Evolutionary conservation across 2,888 invertebrate species (phyloP), one percentile per base, ranked within the genome.

Genomic region (Autographa gamma): DNA sequence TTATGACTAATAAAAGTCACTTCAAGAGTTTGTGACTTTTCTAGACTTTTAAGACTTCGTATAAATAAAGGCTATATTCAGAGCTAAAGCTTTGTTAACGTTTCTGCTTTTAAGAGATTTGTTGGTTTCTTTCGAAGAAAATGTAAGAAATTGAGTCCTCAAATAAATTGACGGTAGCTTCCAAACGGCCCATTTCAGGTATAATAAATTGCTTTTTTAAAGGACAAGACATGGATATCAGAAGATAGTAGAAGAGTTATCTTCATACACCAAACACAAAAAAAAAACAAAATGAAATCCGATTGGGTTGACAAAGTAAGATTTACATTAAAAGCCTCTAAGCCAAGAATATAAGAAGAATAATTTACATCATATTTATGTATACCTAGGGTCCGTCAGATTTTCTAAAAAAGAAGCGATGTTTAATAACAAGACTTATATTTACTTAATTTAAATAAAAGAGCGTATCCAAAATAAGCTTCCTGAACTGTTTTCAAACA

Each of bases 1-100:
- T 74, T 34, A 11, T 41, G 18, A 32, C 60, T 75, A 19, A 14
- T 32, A 59, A 18, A 60, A 65, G 58, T 31, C 34, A 5, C 14
- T 14, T 32, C 60, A 66, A 14, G 48, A 48, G 7, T 16, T 48
- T n/a, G n/a, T n/a, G n/a, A n/a, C 2, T n/a, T 6, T 56, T 25
- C 19, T 19, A 25, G 13, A 25, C 13, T 25, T 56, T 56, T 4
- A 25, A 19, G 54, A 25, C 19, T 19, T 25, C 13, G 6, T 13
- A 56, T 56, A 13, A 56, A 56, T 25, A 56, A 25, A 5, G 0
- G 25, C 19, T 56, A 25, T 56, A 56, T 56, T 56, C 13, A 56
- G 25, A 19, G 2, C 2, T 19, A 52, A 0, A 56, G 54, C 11
- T 25, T 25, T 56, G 25, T 56, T 19, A 56, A 13, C 13, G 1